Evolutionary conservation across 2,113 vertebrate species (phyloP).

Genomic region (Danio rerio): DNA sequence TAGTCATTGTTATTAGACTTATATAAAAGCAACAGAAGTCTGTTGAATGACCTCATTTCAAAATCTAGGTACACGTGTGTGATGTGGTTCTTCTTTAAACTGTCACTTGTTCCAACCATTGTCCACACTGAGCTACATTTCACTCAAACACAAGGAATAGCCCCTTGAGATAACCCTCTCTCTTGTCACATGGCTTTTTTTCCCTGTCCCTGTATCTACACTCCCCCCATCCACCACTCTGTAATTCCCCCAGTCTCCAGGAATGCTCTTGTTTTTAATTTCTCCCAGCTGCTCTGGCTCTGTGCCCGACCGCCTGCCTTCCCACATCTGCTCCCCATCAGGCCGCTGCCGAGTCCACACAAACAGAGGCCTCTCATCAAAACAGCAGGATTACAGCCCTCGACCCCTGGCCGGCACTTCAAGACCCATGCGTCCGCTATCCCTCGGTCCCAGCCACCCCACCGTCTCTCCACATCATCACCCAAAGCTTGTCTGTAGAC

Average conservation of each 20-base stretch:
- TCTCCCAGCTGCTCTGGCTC: constrained; percentile 86
- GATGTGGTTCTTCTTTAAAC: not conserved
- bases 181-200: constrained; percentile 52
- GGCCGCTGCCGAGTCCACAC: constrained; percentile 77
- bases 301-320: constrained; percentile 83
- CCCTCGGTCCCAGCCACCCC: not conserved
- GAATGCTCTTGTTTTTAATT: constrained; percentile 85
- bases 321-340: constrained; percentile 91
- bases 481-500: constrained; percentile 61
- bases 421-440: constrained; percentile 30
- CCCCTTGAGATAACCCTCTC: constrained; percentile 68
- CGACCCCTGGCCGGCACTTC: constrained; percentile 65
- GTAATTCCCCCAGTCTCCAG: constrained; percentile 81
- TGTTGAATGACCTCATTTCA: not conserved
- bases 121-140: constrained; percentile 63
- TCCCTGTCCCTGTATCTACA: constrained; percentile 53
- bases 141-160: constrained; percentile 62
- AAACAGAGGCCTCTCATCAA: constrained; percentile 79
- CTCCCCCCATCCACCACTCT: constrained; percentile 57
- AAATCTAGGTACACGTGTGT: not conserved
- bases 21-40: not conserved
- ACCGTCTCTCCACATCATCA: constrained; percentile 63
- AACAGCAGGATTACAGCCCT: constrained; percentile 76
- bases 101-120: constrained; percentile 57
- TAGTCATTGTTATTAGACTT: not conserved